A percentile compares a stretch with the other conserved stretches of the same genome.
Conservation (phyloP, 1,140 invertebrate species). For the Caenorhabditis elegans region DNA sequence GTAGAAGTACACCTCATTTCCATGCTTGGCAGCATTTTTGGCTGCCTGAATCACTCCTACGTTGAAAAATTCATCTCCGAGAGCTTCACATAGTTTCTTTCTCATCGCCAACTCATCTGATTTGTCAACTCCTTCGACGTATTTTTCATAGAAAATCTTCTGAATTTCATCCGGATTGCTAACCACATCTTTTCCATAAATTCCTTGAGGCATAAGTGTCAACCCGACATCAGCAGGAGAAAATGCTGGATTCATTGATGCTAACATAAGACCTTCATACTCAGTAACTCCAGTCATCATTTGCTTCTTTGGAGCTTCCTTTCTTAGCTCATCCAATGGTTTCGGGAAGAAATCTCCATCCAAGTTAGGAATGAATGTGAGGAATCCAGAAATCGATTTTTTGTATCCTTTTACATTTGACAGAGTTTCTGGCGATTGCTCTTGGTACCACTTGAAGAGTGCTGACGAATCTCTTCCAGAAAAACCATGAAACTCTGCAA, state of each 20-base stretch:
- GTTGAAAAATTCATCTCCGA: constrained; percentile 17
- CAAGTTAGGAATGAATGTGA: constrained; percentile 42
- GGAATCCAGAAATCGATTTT: neutral
- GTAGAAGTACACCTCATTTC: constrained; percentile 71
- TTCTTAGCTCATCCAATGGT: constrained; percentile 50
- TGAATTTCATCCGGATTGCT: neutral
- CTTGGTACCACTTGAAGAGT: constrained; percentile 35
- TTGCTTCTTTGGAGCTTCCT: constrained; percentile 52
- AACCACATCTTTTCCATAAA: neutral
- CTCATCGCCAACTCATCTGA: neutral
- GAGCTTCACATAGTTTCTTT: constrained; percentile 17
- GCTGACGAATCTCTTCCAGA: neutral
- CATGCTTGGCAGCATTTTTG: neutral
- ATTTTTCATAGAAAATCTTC: neutral
- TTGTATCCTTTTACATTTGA: neutral
- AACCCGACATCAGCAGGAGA: neutral
- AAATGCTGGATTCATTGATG: neutral
- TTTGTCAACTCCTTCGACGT: neutral
- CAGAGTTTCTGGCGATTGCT: constrained; percentile 19
- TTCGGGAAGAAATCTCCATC: constrained; percentile 60
- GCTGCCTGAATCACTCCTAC: constrained; percentile 14
- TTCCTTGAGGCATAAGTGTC: neutral
- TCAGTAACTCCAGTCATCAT: constrained; percentile 51
- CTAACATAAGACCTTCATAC: constrained; percentile 57
- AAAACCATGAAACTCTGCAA: constrained; percentile 19